phyloP scores from a whole-genome alignment of 2,113 vertebrate genomes.

The Microcebus murinus region DNA sequence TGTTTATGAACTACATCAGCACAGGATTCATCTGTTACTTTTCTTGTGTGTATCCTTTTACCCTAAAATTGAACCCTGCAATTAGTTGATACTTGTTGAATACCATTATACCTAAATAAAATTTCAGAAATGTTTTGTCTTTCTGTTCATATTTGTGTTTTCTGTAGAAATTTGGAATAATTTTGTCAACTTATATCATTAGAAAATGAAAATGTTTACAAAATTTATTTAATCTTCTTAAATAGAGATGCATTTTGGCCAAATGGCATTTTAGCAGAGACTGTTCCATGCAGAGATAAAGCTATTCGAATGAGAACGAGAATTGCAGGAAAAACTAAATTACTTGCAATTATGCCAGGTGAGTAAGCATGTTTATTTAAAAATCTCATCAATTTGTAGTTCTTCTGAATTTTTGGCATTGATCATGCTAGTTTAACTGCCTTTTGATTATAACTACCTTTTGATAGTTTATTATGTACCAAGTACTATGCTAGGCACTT shows the following conservation, averaged over 20 bases:
- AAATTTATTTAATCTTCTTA: constrained; percentile 71
- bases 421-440: neutral
- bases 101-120: neutral
- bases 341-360: constrained; percentile 99
- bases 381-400: constrained; percentile 42
- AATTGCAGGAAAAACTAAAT: constrained; percentile 96
- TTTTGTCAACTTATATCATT: constrained; percentile 39
- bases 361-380: constrained; percentile 59
- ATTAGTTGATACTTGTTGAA: neutral
- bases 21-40: neutral
- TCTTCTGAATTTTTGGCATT: neutral
- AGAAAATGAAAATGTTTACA: constrained; percentile 69
- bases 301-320: constrained; percentile 96
- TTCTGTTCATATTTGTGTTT: constrained; percentile 43
- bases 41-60: constrained; percentile 6
- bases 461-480: neutral
- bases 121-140: constrained; percentile 19
- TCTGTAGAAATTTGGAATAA: constrained; percentile 36
- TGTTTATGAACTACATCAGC: neutral
- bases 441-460: neutral
- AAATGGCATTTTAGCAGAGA: constrained; percentile 97
- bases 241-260: constrained; percentile 98
- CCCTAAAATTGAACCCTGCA: neutral
- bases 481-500: neutral
- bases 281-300: constrained; percentile 93